Evolutionary conservation across 2,888 invertebrate genomes (phyloP).

Genomic region (Lamproptera curius): DNA sequence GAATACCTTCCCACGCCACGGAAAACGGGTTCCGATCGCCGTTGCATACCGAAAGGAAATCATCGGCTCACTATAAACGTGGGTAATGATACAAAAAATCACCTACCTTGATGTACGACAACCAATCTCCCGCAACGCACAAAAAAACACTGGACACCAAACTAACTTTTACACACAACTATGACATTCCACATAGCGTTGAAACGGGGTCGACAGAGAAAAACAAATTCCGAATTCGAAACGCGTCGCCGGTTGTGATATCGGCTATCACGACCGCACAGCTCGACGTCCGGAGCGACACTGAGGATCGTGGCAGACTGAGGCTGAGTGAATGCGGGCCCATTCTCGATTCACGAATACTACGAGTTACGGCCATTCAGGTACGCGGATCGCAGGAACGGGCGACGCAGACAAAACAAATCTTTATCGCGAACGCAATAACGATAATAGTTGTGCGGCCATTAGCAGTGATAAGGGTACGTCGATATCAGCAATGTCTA

Average conservation of each 20-base stretch:
- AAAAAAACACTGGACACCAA: constrained; percentile 35
- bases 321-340: constrained; percentile 50
- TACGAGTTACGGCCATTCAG: constrained; percentile 72
- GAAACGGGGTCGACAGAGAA: background rate
- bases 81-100: constrained; percentile 46
- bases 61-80: constrained; percentile 45
- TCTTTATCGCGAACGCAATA: constrained; percentile 41
- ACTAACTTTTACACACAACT: constrained; percentile 50
- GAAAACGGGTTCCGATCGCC: constrained; percentile 66
- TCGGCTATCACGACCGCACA: constrained; percentile 29
- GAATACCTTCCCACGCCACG: constrained; percentile 70
- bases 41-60: constrained; percentile 68
- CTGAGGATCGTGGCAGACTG: too few species aligned
- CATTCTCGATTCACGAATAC: constrained; percentile 70
- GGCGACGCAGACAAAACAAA: constrained; percentile 41
- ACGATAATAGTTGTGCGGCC: constrained; percentile 38
- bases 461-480: constrained; percentile 63
- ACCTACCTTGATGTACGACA: too few species aligned
- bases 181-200: constrained; percentile 20
- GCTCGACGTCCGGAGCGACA: constrained; percentile 38
- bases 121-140: constrained; percentile 27
- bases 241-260: constrained; percentile 50
- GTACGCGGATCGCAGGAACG: constrained; percentile 63
- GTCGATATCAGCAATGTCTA: constrained; percentile 76
- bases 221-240: constrained; percentile 26